phyloP scores from a whole-genome alignment of 2,797 vertebrate genomes.

The Amazona finschi region DNA sequence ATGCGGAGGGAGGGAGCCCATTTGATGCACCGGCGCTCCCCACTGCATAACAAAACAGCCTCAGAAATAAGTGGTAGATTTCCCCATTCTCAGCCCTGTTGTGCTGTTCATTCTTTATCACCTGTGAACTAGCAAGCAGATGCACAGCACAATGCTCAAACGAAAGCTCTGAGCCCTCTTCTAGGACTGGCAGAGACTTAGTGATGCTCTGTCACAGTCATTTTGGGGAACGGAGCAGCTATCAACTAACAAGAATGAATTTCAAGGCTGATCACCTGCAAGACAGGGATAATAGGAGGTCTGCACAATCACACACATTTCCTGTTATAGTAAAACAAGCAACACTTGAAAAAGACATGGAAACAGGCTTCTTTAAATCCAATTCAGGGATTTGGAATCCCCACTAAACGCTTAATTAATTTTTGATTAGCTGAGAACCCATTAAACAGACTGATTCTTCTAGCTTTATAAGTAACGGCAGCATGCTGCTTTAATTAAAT shows the following conservation, averaged over 20 bases:
- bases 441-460: constrained; percentile 79
- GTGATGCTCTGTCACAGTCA: constrained; percentile 58
- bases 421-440: constrained; percentile 83
- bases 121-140: not conserved
- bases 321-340: constrained; percentile 65
- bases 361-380: constrained; percentile 75
- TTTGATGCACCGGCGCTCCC: not conserved
- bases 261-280: constrained; percentile 60
- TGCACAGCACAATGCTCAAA: not conserved
- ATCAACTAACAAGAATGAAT: constrained; percentile 56
- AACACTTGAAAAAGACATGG: constrained; percentile 72
- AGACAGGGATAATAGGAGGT: constrained; percentile 64
- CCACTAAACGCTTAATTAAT: constrained; percentile 83
- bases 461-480: constrained; percentile 73
- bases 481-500: constrained; percentile 82
- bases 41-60: not conserved
- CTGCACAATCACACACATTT: constrained; percentile 63
- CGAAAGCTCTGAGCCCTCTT: constrained; percentile 41
- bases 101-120: not conserved
- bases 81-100: not conserved
- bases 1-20: not conserved
- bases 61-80: not conserved
- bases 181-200: constrained; percentile 58
- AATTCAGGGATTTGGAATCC: constrained; percentile 77
- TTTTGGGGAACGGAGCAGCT: constrained; percentile 35